Evolutionary conservation across 2,113 vertebrate species (phyloP).

Genomic region (Suricata suricatta): DNA sequence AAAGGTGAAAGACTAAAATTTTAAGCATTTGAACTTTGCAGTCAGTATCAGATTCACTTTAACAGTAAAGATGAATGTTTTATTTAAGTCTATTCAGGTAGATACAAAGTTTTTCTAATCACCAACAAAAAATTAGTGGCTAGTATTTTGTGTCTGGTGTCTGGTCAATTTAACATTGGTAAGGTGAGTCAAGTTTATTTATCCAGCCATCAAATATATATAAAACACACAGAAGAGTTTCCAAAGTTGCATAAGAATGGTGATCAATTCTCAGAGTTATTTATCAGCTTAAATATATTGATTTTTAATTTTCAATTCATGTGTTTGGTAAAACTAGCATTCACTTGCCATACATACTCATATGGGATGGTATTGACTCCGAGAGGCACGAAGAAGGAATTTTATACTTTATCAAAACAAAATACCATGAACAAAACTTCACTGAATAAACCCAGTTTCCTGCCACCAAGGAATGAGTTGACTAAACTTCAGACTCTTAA

Average conservation of each 20-base stretch:
- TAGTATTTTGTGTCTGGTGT: neutral
- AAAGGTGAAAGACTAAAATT: neutral
- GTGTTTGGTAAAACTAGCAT: neutral
- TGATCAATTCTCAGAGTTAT: neutral
- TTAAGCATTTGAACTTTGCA: neutral
- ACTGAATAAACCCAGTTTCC: neutral
- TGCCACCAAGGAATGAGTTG: neutral
- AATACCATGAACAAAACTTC: neutral
- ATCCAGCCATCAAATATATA: neutral
- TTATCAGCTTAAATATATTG: neutral
- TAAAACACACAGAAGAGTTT: neutral
- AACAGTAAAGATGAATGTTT: neutral
- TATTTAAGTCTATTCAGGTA: conserved; percentile 23
- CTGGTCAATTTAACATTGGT: neutral
- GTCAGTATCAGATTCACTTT: neutral
- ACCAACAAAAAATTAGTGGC: neutral
- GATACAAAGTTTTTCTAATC: conserved; percentile 25
- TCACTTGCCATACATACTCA: neutral
- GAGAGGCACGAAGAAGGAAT: neutral
- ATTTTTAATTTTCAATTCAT: neutral
- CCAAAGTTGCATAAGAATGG: neutral
- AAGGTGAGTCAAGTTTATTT: neutral
- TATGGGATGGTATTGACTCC: neutral
- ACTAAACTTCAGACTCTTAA: neutral
- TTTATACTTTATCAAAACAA: conserved; percentile 21